Evolutionary conservation across 1,140 invertebrate species (phyloP).

Genomic region (Copidosoma floridanum): DNA sequence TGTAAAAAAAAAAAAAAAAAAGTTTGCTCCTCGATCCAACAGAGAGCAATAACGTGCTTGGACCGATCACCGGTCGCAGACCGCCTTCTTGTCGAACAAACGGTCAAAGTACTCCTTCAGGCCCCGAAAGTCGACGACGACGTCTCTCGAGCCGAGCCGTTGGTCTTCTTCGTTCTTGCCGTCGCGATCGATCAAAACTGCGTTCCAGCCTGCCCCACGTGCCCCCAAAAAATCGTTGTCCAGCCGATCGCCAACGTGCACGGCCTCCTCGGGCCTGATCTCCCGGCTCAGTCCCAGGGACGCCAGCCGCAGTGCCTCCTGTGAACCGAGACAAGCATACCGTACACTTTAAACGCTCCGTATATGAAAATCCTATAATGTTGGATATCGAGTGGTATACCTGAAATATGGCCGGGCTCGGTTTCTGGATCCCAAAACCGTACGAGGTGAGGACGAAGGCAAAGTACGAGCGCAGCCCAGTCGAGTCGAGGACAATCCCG

Average conservation of each 20-base stretch:
- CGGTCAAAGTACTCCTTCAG: constrained; percentile 35
- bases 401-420: constrained; percentile 71
- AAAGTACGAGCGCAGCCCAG: constrained; percentile 69
- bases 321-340: neutral
- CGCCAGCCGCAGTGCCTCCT: constrained; percentile 61
- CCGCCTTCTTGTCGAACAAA: neutral
- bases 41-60: too few relatives aligned
- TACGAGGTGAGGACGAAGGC: constrained; percentile 80
- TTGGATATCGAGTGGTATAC: neutral
- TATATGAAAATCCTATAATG: neutral
- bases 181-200: constrained; percentile 60
- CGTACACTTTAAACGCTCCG: neutral
- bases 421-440: constrained; percentile 71
- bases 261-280: constrained; percentile 62
- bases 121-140: constrained; percentile 39
- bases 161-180: constrained; percentile 1
- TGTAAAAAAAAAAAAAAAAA: too few relatives aligned
- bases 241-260: constrained; percentile 81
- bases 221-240: constrained; percentile 77
- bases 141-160: constrained; percentile 13
- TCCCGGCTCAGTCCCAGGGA: constrained; percentile 34
- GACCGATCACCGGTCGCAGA: neutral
- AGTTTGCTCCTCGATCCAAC: too few relatives aligned
- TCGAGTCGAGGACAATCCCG: constrained; percentile 63
- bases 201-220: constrained; percentile 71